A percentile compares a stretch with the other conserved stretches of the same genome.
Conservation (phyloP, 2,797 vertebrate genomes). For the Bryconaethiops microstoma region DNA sequence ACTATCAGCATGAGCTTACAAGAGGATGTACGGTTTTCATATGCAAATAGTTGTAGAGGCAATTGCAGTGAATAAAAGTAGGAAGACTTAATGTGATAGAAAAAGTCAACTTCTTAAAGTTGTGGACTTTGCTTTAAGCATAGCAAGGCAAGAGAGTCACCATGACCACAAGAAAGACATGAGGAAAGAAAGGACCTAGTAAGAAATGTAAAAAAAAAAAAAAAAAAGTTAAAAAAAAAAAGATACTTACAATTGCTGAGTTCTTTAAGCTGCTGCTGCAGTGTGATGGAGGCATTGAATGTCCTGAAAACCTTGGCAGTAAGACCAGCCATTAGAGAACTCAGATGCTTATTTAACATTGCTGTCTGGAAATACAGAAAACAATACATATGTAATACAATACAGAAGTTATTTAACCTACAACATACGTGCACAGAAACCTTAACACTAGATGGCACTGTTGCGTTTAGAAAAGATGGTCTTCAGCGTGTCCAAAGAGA, state of each 20-base stretch:
- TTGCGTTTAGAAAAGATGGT: constrained; percentile 43
- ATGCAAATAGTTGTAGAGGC: not conserved
- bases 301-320: constrained; percentile 74
- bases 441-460: constrained; percentile 68
- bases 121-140: not conserved
- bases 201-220: not conserved
- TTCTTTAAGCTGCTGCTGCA: constrained; percentile 70
- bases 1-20: not conserved
- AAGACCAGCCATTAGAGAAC: constrained; percentile 77
- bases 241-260: constrained; percentile 74
- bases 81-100: not conserved
- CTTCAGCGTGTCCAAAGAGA: not conserved
- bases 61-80: not conserved
- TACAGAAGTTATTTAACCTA: not conserved
- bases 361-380: constrained; percentile 24
- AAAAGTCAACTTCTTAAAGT: no score
- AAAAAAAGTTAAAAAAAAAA: not conserved
- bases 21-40: not conserved
- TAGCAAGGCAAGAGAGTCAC: not conserved
- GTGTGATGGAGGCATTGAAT: constrained; percentile 59
- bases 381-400: not conserved
- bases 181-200: not conserved
- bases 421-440: not conserved
- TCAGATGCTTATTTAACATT: constrained; percentile 64
- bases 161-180: not conserved